Evolutionary conservation across 2,797 vertebrate genomes (phyloP).

Genomic region (Danio tinwini): DNA sequence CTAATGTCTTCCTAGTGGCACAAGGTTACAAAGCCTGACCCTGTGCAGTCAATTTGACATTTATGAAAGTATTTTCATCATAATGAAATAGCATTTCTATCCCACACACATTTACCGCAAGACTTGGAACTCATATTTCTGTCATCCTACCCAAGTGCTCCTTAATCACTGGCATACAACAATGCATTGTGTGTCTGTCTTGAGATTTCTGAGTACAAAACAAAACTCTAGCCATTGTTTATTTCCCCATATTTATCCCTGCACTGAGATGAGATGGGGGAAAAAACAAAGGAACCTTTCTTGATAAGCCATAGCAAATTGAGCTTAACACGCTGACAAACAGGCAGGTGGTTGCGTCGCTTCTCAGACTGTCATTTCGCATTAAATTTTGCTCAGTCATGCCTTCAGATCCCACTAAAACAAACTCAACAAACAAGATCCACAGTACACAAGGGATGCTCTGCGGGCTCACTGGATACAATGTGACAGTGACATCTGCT

Average conservation of each 20-base stretch:
- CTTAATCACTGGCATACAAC: background rate
- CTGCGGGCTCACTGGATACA: constrained; percentile 13
- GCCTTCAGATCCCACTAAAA: constrained; percentile 11
- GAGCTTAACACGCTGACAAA: constrained; percentile 12
- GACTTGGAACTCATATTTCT: constrained; percentile 4
- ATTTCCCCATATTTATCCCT: constrained; percentile 17
- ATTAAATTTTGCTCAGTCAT: constrained; percentile 44
- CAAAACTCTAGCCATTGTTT: constrained; percentile 2
- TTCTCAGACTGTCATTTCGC: constrained; percentile 57
- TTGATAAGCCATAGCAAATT: constrained; percentile 53
- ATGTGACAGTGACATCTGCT: constrained; percentile 29
- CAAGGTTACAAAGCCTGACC: background rate
- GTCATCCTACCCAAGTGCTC: background rate
- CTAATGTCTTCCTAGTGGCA: constrained; percentile 20
- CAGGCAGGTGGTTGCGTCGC: constrained; percentile 53
- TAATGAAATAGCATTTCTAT: constrained; percentile 7
- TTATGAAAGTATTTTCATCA: background rate
- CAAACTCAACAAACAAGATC: constrained; percentile 20
- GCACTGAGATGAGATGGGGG: constrained; percentile 16
- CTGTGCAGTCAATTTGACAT: constrained; percentile 25
- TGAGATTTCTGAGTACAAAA: constrained; percentile 10
- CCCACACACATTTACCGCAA: background rate
- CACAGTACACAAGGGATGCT: background rate
- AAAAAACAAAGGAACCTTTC: constrained; percentile 6
- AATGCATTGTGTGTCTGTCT: background rate